Evolutionary conservation across 2,797 vertebrate species (phyloP).

Genomic region (Nasua narica): DNA sequence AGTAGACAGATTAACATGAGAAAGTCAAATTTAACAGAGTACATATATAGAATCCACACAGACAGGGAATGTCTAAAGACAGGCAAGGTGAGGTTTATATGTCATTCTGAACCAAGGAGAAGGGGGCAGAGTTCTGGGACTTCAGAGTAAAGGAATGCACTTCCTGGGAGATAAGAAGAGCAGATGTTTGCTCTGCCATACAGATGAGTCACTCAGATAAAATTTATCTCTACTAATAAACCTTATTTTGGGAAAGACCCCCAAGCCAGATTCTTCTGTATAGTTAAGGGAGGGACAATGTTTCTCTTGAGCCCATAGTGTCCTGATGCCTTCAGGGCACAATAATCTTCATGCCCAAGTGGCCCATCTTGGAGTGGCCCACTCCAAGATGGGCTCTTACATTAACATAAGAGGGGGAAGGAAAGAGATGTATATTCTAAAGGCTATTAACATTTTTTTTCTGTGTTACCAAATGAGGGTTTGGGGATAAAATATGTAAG

Average conservation of each 20-base stretch:
- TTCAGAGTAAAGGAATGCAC: neutral
- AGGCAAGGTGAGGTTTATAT: neutral
- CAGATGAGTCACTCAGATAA: neutral
- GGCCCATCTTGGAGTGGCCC: neutral
- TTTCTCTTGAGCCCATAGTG: neutral
- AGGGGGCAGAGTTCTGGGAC: neutral
- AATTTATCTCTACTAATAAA: neutral
- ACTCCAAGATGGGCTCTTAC: neutral
- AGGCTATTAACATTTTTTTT: neutral
- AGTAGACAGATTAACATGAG: neutral
- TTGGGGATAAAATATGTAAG: neutral
- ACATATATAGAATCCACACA: neutral
- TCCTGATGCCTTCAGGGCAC: neutral
- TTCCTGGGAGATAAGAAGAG: neutral
- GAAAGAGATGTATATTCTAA: neutral
- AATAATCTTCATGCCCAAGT: neutral
- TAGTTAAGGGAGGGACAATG: neutral
- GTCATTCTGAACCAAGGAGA: neutral
- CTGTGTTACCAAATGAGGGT: neutral
- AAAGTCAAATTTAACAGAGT: neutral
- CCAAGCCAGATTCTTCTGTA: neutral
- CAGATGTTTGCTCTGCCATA: neutral
- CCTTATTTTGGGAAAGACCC: neutral
- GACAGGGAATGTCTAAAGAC: neutral
- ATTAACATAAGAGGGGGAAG: neutral